These are phyloP conservation scores for Nomada ferruginata DNA, from an alignment of 2,888 invertebrate genomes.

Conservation along the genomic window DNA sequence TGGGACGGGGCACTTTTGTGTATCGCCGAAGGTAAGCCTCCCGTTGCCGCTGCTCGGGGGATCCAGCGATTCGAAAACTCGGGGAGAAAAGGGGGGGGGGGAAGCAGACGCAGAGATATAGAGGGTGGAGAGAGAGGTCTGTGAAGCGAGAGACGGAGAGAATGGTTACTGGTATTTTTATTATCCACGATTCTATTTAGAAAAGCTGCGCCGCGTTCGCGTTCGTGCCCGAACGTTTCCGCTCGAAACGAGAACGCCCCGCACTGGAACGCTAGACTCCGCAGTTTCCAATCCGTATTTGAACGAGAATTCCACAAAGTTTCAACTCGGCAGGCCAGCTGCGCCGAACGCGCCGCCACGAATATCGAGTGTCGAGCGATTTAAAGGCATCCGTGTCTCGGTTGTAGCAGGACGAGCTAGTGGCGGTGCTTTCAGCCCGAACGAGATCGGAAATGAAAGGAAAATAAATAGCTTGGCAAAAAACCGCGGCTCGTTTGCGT, in stretches of 20 bases:
- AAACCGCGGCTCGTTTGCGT: conserved; percentile 56
- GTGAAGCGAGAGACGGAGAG: conserved; percentile 38
- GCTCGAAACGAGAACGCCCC: not conserved
- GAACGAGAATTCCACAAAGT: conserved; percentile 73
- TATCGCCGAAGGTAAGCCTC: conserved; percentile 65
- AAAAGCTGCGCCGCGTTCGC: conserved; percentile 31
- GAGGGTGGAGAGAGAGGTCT: conserved; percentile 4
- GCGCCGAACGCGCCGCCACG: conserved; percentile 2
- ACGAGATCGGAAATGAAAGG: conserved; percentile 54
- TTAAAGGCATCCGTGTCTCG: conserved; percentile 40
- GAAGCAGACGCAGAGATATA: conserved; percentile 15
- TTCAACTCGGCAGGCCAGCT: not conserved
- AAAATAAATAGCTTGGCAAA: conserved; percentile 53
- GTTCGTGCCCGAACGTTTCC: conserved; percentile 14
- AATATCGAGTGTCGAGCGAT: conserved; percentile 44
- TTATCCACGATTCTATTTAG: conserved; percentile 53
- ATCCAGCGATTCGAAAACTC: conserved; percentile 36
- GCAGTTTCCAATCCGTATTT: conserved; percentile 24
- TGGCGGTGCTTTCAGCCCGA: conserved; percentile 15
- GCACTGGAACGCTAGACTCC: not conserved
- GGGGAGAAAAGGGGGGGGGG: conserved; percentile 13
- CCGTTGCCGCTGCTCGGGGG: conserved; percentile 24
- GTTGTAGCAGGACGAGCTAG: conserved; percentile 40
- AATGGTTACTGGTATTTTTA: conserved; percentile 72
- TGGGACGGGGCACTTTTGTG: conserved; percentile 80